These are phyloP conservation scores for Bombus cullumanus DNA, from an alignment of 1,140 invertebrate species.

Conservation along the genomic window DNA sequence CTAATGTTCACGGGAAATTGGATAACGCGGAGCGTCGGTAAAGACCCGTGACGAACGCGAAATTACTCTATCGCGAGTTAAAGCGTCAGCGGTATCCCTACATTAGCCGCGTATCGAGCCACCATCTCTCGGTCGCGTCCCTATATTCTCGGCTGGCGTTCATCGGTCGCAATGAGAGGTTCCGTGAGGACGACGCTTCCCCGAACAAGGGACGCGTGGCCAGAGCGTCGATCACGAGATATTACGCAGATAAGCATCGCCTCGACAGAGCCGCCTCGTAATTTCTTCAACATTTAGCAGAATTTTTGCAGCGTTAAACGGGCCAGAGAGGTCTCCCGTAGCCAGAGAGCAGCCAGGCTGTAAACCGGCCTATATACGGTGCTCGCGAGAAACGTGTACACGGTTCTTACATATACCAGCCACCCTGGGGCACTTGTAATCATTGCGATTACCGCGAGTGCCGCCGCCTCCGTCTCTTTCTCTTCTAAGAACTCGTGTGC, in stretches of 20 bases:
- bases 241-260: slow-evolving; percentile 61
- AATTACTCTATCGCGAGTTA: slow-evolving; percentile 47
- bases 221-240: slow-evolving; percentile 60
- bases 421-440: slow-evolving; percentile 63
- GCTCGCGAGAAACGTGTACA: slow-evolving; percentile 51
- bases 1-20: slow-evolving; percentile 44
- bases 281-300: slow-evolving; percentile 70
- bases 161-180: slow-evolving; percentile 43
- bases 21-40: slow-evolving; percentile 30
- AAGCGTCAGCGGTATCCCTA: slow-evolving; percentile 41
- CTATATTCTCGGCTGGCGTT: slow-evolving; percentile 24
- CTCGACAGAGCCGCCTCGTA: slow-evolving; percentile 58
- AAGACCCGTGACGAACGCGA: slow-evolving; percentile 49
- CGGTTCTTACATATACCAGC: slow-evolving; percentile 63
- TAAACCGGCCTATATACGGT: slow-evolving; percentile 67
- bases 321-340: slow-evolving; percentile 33
- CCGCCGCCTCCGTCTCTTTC: slow-evolving; percentile 41
- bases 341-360: not conserved
- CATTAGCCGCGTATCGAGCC: slow-evolving; percentile 42
- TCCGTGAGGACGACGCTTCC: slow-evolving; percentile 34
- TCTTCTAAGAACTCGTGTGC: not conserved
- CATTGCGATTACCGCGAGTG: slow-evolving; percentile 68
- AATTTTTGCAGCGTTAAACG: slow-evolving; percentile 54
- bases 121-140: slow-evolving; percentile 29
- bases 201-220: slow-evolving; percentile 56